Percentiles rank a stretch among this genome's conserved stretches.
These are phyloP conservation scores for Intellagama lesueurii DNA, from an alignment of 2,797 vertebrate species.

Conservation along the genomic window DNA sequence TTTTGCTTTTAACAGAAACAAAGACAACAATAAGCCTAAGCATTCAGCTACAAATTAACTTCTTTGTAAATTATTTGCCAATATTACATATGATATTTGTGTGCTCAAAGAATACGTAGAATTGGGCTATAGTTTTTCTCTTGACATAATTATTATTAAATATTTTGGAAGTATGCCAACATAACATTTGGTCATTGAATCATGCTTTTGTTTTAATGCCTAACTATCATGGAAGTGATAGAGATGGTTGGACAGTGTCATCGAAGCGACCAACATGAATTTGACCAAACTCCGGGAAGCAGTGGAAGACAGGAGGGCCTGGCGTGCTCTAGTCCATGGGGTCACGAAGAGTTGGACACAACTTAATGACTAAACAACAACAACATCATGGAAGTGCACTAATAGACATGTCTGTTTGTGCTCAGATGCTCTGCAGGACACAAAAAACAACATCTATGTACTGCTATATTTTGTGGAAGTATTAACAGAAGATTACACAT, in stretches of 20 bases:
- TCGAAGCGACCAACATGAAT: too few relatives aligned
- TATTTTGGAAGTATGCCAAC: neutral
- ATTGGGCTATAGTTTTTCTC: neutral
- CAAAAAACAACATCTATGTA: neutral
- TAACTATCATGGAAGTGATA: neutral
- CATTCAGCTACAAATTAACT: neutral
- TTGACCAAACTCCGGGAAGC: too few relatives aligned
- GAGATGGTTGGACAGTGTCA: too few relatives aligned
- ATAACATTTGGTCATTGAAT: conserved; percentile 4
- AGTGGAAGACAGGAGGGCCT: too few relatives aligned
- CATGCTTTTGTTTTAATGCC: conserved; percentile 8
- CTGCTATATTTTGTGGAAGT: neutral
- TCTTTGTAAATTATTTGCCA: conserved; percentile 4
- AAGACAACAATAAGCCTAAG: neutral
- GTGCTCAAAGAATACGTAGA: neutral
- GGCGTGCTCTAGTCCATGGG: too few relatives aligned
- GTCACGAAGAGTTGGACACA: too few relatives aligned
- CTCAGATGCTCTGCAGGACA: neutral
- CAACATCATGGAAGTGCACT: neutral
- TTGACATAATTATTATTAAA: neutral
- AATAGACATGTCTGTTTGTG: neutral
- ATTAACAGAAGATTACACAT: neutral
- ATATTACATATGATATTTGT: neutral
- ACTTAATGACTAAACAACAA: too few relatives aligned
- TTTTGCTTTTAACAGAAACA: neutral